phyloP scores from a whole-genome alignment of 2,888 invertebrate genomes.

The Stenolophus ochropezus region DNA sequence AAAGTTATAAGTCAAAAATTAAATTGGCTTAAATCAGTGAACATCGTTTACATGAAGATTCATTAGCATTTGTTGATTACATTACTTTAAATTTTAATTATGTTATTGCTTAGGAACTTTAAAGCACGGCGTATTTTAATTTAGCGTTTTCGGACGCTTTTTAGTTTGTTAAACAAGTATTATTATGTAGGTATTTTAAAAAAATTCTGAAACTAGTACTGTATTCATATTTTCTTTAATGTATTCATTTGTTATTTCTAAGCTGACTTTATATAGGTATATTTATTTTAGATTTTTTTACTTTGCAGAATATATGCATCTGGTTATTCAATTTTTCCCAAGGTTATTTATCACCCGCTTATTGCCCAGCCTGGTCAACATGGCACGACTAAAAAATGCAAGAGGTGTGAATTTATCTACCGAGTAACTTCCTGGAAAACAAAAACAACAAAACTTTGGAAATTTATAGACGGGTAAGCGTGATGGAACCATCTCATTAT shows the following conservation, averaged over 20 bases:
- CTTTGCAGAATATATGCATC: background rate
- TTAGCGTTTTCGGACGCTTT: no score
- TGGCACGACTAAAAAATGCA: slow-evolving; percentile 4
- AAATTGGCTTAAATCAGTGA: no score
- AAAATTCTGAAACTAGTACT: no score
- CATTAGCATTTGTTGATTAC: no score
- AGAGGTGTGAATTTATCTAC: slow-evolving; percentile 17
- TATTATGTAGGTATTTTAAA: no score
- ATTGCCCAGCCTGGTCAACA: background rate
- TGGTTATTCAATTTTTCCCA: background rate
- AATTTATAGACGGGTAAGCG: slow-evolving; percentile 14
- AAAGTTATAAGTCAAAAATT: no score
- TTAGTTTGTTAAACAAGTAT: no score
- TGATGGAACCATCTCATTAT: slow-evolving; percentile 32
- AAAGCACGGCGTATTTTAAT: no score
- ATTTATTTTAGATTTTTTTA: background rate
- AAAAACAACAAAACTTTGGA: slow-evolving; percentile 10
- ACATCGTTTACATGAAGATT: no score
- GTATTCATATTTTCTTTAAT: background rate
- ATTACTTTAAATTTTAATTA: no score
- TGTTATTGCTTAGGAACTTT: no score
- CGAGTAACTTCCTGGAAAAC: background rate
- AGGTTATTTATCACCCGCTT: background rate
- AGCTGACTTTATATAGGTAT: background rate
- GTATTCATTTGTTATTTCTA: background rate